Conservation (phyloP, 2,888 invertebrate species). For the Chromoteleia sp. region DNA sequence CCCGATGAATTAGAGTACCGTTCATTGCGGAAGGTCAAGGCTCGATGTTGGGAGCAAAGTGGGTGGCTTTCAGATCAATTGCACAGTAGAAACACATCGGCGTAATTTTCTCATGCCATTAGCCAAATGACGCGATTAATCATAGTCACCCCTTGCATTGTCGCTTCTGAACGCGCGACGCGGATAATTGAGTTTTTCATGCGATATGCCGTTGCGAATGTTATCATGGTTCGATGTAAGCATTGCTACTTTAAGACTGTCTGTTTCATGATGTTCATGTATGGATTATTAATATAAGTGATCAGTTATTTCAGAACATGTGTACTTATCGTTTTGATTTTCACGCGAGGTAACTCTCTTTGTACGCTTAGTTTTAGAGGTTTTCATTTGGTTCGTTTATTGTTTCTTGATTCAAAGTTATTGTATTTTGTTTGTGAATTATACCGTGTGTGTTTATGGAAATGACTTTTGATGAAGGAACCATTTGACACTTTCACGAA, state of each 20-base stretch:
- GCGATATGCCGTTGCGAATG: constrained; percentile 23
- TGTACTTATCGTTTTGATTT: constrained; percentile 16
- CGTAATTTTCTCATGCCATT: constrained; percentile 31
- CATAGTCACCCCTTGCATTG: constrained; percentile 29
- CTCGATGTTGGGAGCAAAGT: constrained; percentile 49
- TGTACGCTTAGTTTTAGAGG: constrained; percentile 5
- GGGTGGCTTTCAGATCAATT: constrained; percentile 43
- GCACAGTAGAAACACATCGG: constrained; percentile 36
- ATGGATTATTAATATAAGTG: constrained; percentile 2
- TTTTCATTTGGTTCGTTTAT: not conserved
- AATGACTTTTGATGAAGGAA: not conserved
- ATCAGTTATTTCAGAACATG: constrained; percentile 4
- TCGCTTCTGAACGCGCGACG: constrained; percentile 24
- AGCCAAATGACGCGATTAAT: constrained; percentile 35
- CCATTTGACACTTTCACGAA: not conserved
- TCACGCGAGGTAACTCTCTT: not conserved
- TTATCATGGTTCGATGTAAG: constrained; percentile 22
- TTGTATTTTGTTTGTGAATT: not conserved
- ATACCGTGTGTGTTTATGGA: not conserved
- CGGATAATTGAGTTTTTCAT: constrained; percentile 12
- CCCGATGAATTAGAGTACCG: not conserved
- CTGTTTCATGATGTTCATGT: constrained; percentile 9
- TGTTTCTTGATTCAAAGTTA: not conserved
- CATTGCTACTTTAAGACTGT: constrained; percentile 25
- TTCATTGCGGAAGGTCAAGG: constrained; percentile 44